A percentile compares a stretch with the other conserved stretches of the same genome.
phyloP scores from a whole-genome alignment of 1,140 invertebrate genomes.

The Lanistes nyassanus region DNA sequence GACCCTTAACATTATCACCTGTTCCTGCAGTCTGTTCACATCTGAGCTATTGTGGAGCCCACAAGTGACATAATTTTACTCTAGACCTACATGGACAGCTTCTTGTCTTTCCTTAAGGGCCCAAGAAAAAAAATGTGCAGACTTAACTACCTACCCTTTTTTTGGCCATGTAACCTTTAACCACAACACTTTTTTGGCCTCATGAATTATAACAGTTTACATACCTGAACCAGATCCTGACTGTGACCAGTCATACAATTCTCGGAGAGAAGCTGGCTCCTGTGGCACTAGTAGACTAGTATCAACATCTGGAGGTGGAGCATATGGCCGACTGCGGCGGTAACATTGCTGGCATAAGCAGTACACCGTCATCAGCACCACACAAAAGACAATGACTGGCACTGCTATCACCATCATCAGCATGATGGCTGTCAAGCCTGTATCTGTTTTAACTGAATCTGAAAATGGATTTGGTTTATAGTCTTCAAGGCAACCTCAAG shows the following conservation, averaged over 20 bases:
- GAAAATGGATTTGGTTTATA: background rate
- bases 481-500: background rate
- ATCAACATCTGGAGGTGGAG: conserved; percentile 28
- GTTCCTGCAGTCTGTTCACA: too few relatives aligned
- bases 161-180: too few relatives aligned
- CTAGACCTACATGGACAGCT: too few relatives aligned
- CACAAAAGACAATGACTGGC: conserved; percentile 68
- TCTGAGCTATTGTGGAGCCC: too few relatives aligned
- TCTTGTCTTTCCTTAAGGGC: too few relatives aligned
- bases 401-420: conserved; percentile 77
- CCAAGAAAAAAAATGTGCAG: too few relatives aligned
- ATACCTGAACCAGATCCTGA: conserved; percentile 94
- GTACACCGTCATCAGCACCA: conserved; percentile 26
- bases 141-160: too few relatives aligned
- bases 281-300: conserved; percentile 40
- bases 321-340: conserved; percentile 14
- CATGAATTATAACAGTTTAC: background rate
- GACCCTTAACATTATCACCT: too few relatives aligned
- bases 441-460: background rate
- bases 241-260: conserved; percentile 85
- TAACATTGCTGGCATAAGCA: conserved; percentile 30
- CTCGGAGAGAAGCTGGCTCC: conserved; percentile 72
- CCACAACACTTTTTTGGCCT: too few relatives aligned
- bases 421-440: conserved; percentile 18
- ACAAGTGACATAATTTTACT: too few relatives aligned